Evolutionary conservation across 2,113 vertebrate species (phyloP), one percentile per base, ranked within the genome.

Genomic region (Takifugu flavidus): DNA sequence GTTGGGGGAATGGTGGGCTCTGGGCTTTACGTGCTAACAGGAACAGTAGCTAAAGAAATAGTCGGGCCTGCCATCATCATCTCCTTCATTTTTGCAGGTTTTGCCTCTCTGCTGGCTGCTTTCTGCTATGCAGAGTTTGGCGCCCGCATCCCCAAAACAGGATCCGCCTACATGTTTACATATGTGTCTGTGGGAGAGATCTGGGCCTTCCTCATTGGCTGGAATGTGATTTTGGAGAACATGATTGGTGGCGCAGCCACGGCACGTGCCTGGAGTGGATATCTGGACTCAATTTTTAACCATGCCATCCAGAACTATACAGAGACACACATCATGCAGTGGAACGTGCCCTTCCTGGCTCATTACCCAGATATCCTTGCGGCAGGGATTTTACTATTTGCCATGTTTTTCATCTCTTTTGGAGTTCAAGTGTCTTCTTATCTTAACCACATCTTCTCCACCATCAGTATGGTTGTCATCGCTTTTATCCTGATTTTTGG

Each of bases 81-180:
- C 59, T 97, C 96, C 45, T 98, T 95, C 67, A 42, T 92, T 13
- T 87, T 97, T 0, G 97, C 96, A 0, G 95, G 94, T 6, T 66
- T 95, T 7, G 95, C 95, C 14, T 98, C 95, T 0, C 87, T 99
- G 28, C 80, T 99, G 84, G 96, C 96, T 0, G 96, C 96, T 47
- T 91, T 99, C 55, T 98, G 96, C 81, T 99, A 98, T 0, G 95
- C 97, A 0, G 97, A 99, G 81, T 98, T 99, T 53, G 96, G 96
- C 4, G 96, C 96, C 0, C 92, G 93, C 0, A 94, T 98, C 34
- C 97, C 96, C 46, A 95, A 94, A 82, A 96, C 94, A 0, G 97
- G 96, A 56, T 99, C 97, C 2, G 97, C 96, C 34, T 99, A 99
- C 79, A 94, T 99, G 92, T 99, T 98, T 86, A 99, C 97, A 2